These are phyloP conservation scores for Forbesichthys papilliferus DNA, from an alignment of 2,113 vertebrate genomes.

Conservation along the genomic window DNA sequence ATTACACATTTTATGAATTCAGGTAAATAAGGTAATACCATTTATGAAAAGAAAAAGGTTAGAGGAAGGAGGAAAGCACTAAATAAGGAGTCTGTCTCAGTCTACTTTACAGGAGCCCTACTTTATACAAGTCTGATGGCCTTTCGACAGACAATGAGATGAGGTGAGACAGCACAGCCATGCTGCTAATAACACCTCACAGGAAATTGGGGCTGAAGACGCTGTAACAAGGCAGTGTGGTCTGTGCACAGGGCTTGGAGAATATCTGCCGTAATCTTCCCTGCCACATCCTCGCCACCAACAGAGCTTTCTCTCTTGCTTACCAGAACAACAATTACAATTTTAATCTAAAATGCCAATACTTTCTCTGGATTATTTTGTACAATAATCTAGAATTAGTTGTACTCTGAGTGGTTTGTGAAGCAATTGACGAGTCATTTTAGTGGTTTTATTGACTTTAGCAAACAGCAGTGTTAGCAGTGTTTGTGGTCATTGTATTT, in stretches of 20 bases:
- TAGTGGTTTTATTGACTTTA: no score
- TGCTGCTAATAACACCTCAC: constrained; percentile 62
- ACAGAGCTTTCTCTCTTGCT: background rate
- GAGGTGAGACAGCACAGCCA: constrained; percentile 48
- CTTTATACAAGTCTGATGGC: constrained; percentile 44
- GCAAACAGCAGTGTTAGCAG: no score
- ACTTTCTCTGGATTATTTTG: background rate
- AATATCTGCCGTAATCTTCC: constrained; percentile 17
- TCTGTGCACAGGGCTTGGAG: constrained; percentile 22
- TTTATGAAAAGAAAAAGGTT: constrained; percentile 7
- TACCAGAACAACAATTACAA: no score
- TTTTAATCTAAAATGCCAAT: background rate
- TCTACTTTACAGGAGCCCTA: constrained; percentile 5
- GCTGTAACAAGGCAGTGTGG: constrained; percentile 55
- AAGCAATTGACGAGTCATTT: no score
- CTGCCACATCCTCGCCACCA: background rate
- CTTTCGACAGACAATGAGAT: constrained; percentile 62
- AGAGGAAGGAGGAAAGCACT: constrained; percentile 8
- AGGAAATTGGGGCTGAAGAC: constrained; percentile 57
- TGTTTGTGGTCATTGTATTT: no score
- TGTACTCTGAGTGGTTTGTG: no score
- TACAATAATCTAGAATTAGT: background rate
- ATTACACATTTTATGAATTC: no score
- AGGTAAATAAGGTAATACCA: no score
- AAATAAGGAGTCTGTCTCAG: background rate